Conservation (phyloP, 2,888 invertebrate species). For the Linnaemya vulpina region DNA sequence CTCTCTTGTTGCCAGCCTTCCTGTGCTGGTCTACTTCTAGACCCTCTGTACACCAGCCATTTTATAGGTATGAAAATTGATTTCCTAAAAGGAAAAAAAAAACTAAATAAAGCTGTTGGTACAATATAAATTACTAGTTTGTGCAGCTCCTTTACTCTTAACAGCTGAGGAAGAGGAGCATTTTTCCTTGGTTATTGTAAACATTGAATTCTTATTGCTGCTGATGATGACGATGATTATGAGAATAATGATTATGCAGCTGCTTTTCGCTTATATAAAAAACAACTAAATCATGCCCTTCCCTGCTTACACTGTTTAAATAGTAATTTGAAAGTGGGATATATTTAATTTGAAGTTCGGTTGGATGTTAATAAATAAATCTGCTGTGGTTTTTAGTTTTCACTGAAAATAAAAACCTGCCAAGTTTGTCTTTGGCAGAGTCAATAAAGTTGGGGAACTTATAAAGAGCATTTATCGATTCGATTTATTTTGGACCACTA, state of each 20-base stretch:
- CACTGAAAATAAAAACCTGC: background rate
- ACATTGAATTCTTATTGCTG: slow-evolving; percentile 40
- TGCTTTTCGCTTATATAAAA: slow-evolving; percentile 33
- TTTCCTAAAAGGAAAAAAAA: slow-evolving; percentile 17
- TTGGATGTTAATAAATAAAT: background rate
- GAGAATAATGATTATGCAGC: slow-evolving; percentile 30
- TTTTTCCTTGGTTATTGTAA: slow-evolving; percentile 13
- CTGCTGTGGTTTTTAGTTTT: background rate
- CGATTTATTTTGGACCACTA: too few relatives aligned
- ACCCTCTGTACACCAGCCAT: slow-evolving; percentile 30
- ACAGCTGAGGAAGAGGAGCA: slow-evolving; percentile 40
- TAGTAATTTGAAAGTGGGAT: slow-evolving; percentile 64
- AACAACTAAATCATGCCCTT: slow-evolving; percentile 25
- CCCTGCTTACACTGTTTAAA: slow-evolving; percentile 24
- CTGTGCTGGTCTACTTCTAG: slow-evolving; percentile 16
- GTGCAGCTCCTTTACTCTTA: slow-evolving; percentile 35
- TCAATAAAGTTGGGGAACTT: too few relatives aligned
- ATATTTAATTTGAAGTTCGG: slow-evolving; percentile 44
- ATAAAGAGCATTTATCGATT: too few relatives aligned
- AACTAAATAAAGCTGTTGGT: slow-evolving; percentile 37
- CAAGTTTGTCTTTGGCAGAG: too few relatives aligned
- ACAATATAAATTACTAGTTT: slow-evolving; percentile 41
- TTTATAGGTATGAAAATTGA: slow-evolving; percentile 54
- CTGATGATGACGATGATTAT: slow-evolving; percentile 17
- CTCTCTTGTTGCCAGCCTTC: slow-evolving; percentile 21